A percentile compares a stretch with the other conserved stretches of the same genome.
Conservation (phyloP, 2,888 invertebrate genomes). For the Lagria hirta region DNA sequence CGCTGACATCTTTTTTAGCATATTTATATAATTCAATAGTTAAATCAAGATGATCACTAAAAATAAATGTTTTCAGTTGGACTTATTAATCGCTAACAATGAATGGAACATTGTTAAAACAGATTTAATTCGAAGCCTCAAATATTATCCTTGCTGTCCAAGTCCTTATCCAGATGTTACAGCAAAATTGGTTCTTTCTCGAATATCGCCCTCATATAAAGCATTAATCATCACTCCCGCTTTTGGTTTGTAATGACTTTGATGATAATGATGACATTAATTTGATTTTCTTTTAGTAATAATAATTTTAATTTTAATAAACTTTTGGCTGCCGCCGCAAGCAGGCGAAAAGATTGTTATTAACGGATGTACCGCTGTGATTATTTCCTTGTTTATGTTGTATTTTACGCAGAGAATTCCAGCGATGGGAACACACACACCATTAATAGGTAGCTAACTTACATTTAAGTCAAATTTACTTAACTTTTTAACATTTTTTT, state of each 20-base stretch:
- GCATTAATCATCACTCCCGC: slow-evolving; percentile 66
- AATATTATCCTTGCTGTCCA: slow-evolving; percentile 58
- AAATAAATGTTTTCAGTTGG: slow-evolving; percentile 38
- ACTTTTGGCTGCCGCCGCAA: slow-evolving; percentile 68
- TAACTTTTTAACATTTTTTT: slow-evolving; percentile 5
- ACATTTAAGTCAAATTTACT: background rate
- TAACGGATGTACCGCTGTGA: slow-evolving; percentile 61
- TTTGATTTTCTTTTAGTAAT: slow-evolving; percentile 58
- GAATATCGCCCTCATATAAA: slow-evolving; percentile 63
- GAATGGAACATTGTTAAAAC: slow-evolving; percentile 58
- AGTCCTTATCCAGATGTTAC: slow-evolving; percentile 60
- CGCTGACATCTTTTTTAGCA: no score
- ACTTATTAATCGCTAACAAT: slow-evolving; percentile 46
- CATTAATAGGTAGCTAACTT: slow-evolving; percentile 57
- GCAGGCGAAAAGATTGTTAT: slow-evolving; percentile 66
- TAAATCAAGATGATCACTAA: background rate
- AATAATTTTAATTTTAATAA: slow-evolving; percentile 61
- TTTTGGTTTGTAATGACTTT: no score
- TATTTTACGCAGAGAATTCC: slow-evolving; percentile 65
- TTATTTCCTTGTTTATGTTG: slow-evolving; percentile 64
- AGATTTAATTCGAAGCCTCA: slow-evolving; percentile 48
- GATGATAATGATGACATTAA: no score
- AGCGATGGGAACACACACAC: slow-evolving; percentile 58
- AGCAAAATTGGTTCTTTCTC: slow-evolving; percentile 56
- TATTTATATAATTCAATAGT: no score